Evolutionary conservation across 2,113 vertebrate species (phyloP).

Genomic region (Chrysemys picta): DNA sequence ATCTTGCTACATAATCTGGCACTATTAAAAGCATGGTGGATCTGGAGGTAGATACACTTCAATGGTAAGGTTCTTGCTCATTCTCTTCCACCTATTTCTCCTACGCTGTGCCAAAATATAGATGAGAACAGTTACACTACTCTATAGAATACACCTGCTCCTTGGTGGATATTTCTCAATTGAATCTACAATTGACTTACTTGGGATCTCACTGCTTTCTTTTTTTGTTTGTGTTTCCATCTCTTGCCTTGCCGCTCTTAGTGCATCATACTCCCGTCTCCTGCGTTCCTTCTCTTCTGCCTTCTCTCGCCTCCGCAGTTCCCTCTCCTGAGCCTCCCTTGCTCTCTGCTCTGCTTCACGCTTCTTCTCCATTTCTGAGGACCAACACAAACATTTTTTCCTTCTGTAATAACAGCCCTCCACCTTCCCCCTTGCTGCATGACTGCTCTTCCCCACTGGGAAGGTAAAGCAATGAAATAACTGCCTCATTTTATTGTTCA

Average conservation of each 20-base stretch:
- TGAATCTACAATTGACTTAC: slow-evolving; percentile 72
- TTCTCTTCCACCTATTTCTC: not conserved
- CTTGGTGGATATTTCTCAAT: not conserved
- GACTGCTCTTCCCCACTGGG: not conserved
- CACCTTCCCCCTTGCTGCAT: not conserved
- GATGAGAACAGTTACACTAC: not conserved
- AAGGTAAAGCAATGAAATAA: not conserved
- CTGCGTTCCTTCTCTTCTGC: slow-evolving; percentile 95
- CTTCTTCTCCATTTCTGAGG: slow-evolving; percentile 90
- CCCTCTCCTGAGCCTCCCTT: slow-evolving; percentile 90
- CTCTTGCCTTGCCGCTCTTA: slow-evolving; percentile 88
- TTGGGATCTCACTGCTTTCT: slow-evolving; percentile 78
- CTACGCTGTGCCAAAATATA: not conserved
- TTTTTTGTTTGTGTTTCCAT: slow-evolving; percentile 87
- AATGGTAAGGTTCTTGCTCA: not conserved
- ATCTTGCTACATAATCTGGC: not conserved
- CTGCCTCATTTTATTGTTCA: not conserved
- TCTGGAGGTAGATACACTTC: not conserved
- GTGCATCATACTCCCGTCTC: slow-evolving; percentile 91
- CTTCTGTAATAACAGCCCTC: not conserved
- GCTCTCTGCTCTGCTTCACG: slow-evolving; percentile 89
- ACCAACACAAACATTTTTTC: not conserved
- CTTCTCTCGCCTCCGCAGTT: slow-evolving; percentile 91
- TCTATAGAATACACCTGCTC: not conserved
- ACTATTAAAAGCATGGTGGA: not conserved